Percentiles rank a stretch among this genome's conserved stretches.
phyloP scores from a whole-genome alignment of 35 echinoderm and acorn worm genomes.

The Amphiura filiformis region DNA sequence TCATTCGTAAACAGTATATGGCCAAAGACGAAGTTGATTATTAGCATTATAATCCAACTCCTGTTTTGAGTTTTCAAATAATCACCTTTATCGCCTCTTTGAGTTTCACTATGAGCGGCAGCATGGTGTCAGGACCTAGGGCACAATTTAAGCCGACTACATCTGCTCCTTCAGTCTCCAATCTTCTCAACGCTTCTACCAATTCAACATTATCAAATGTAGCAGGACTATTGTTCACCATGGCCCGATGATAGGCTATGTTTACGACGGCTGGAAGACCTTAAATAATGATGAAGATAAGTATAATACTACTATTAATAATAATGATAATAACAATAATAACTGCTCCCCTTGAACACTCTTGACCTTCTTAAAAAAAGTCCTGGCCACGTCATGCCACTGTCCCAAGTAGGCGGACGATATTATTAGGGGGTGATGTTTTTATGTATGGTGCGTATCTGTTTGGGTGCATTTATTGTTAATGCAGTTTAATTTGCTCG shows the following conservation, averaged over 20 bases:
- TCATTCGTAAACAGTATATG: too few relatives aligned
- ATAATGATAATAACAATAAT: too few relatives aligned
- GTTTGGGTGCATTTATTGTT: too few relatives aligned
- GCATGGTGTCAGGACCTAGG: slow-evolving; percentile 53
- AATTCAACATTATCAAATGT: slow-evolving; percentile 45
- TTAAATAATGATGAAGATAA: too few relatives aligned
- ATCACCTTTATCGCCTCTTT: slow-evolving; percentile 19
- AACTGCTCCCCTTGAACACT: too few relatives aligned
- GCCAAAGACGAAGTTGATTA: neutral
- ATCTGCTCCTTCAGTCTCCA: slow-evolving; percentile 58
- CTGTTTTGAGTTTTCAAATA: neutral
- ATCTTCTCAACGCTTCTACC: slow-evolving; percentile 40
- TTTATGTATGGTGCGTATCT: too few relatives aligned
- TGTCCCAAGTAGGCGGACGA: too few relatives aligned
- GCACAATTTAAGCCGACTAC: slow-evolving; percentile 72
- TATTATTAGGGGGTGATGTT: too few relatives aligned
- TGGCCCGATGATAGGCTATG: neutral
- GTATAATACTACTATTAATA: too few relatives aligned
- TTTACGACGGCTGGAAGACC: slow-evolving; percentile 50
- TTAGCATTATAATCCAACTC: neutral
- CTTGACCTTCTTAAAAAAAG: too few relatives aligned
- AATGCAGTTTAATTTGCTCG: too few relatives aligned
- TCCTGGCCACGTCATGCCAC: too few relatives aligned
- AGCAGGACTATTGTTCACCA: neutral
- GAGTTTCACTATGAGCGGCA: slow-evolving; percentile 43